These are phyloP conservation scores for Ectemnius continuus DNA, from an alignment of 2,888 invertebrate genomes.

Conservation along the genomic window DNA sequence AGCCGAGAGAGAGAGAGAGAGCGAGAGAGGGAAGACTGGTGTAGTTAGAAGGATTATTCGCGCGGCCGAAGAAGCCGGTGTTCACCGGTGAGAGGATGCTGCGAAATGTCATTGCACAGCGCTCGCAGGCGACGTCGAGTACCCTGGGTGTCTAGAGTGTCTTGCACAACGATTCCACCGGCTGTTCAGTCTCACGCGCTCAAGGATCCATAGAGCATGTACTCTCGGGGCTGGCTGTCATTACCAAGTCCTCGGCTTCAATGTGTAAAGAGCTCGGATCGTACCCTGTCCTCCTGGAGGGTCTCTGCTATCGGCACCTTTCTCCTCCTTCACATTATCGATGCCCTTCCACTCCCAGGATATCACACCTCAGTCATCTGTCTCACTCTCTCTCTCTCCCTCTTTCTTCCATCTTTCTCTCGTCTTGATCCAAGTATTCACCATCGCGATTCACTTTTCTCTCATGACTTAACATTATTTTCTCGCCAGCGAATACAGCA, in stretches of 20 bases:
- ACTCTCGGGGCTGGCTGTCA: slow-evolving; percentile 53
- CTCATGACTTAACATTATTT: not conserved
- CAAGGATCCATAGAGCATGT: slow-evolving; percentile 52
- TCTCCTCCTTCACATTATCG: slow-evolving; percentile 16
- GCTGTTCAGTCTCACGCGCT: slow-evolving; percentile 62
- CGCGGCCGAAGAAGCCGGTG: slow-evolving; percentile 3
- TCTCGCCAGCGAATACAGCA: not conserved
- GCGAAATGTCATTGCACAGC: slow-evolving; percentile 34
- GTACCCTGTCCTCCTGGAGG: slow-evolving; percentile 25
- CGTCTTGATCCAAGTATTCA: not conserved
- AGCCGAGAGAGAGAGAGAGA: no score
- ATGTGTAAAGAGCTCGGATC: slow-evolving; percentile 40
- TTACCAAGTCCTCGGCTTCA: slow-evolving; percentile 60
- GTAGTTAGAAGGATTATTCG: not conserved
- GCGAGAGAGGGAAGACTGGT: not conserved
- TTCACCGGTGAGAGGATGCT: slow-evolving; percentile 20
- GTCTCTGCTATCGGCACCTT: slow-evolving; percentile 37
- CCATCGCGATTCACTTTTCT: not conserved
- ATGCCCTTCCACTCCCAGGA: not conserved
- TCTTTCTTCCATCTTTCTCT: not conserved
- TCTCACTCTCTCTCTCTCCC: not conserved
- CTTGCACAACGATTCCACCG: slow-evolving; percentile 50
- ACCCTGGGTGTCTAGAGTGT: slow-evolving; percentile 46
- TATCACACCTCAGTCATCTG: not conserved
- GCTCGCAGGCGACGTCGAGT: slow-evolving; percentile 36